phyloP scores from a whole-genome alignment of 2,113 vertebrate genomes.

The Varanus salvator region DNA sequence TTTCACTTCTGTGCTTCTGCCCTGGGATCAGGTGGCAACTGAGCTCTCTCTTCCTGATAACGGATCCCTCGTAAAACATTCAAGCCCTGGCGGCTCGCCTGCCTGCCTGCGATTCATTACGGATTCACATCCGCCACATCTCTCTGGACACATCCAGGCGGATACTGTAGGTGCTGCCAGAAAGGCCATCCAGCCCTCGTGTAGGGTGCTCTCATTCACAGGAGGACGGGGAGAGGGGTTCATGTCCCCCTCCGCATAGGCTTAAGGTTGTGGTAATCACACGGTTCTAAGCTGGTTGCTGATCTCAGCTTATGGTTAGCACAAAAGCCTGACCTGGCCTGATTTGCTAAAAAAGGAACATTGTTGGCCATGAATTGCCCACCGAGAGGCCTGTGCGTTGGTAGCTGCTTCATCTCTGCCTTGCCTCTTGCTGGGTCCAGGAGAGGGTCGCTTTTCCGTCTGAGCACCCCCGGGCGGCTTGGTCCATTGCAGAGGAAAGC shows the following conservation, averaged over 20 bases:
- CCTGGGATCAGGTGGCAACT: rapidly evolving
- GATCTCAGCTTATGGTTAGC: rapidly evolving
- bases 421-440: too few relatives aligned
- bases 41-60: rapidly evolving
- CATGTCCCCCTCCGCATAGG: too few relatives aligned
- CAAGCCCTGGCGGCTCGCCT: neutral
- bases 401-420: rapidly evolving
- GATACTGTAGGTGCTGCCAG: rapidly evolving
- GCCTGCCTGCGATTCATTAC: rapidly evolving
- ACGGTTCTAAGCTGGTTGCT: rapidly evolving
- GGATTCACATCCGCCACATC: neutral
- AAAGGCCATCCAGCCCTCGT: neutral
- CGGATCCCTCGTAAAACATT: rapidly evolving
- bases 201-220: rapidly evolving
- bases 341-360: neutral
- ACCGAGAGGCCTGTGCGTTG: too few relatives aligned
- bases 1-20: too few relatives aligned
- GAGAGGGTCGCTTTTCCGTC: neutral
- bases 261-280: neutral
- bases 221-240: rapidly evolving
- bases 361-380: neutral
- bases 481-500: neutral
- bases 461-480: neutral
- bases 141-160: too few relatives aligned
- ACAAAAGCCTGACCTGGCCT: neutral